Base-by-base conservation (phyloP, 2,797 vertebrate genomes). In the Poliocrania exsul region DNA sequence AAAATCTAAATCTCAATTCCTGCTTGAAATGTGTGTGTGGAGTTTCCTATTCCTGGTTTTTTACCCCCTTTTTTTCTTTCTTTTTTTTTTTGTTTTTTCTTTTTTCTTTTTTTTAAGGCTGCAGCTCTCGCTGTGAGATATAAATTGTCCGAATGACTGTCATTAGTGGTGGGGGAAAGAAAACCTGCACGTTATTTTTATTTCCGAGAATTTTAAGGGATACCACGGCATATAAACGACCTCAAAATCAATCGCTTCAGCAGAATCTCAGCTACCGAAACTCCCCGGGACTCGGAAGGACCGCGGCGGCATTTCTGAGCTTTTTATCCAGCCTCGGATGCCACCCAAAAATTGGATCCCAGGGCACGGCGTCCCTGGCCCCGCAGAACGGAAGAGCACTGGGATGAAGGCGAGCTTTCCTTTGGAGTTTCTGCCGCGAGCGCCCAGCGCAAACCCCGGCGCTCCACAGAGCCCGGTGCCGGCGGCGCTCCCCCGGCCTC, bases 131-230 rank as follows among this genome's bases (percentile, higher is more conserved):
- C 44, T 88, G 66, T 50, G 74, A 60, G 70, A 93, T 61, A 93
- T 79, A 94, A 95, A 88, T 91, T 81, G 67, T 94, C 77, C 82
- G 81, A 94, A 91, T 84, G 66, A 81, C 78, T 57, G 86, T 86
- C 91, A 81, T 87, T 95, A 88, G 69, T 17, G 16, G 35, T 12
- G 67, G 67, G 37, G 11, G 5, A 44, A 81, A 83, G 58, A 79
- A 92, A 93, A 67, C 49, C 62, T 72, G 72, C 13, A 35, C 49
- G 23, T 86, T 84, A 64, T 71, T 97, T 96, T 89, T 67, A 91
- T 87, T 94, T 15, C 40, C 9, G 61, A 92, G 47, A 79, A 94
- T 93, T 92, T 84, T 84, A 93, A 90, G 75, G 61, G 53, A 57
- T 91, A 92, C 49, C 56, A 60, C 64, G 25, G 72, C 64, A 44